Base-by-base conservation (phyloP, 2,113 vertebrate genomes). In the Pedetes capensis region DNA sequence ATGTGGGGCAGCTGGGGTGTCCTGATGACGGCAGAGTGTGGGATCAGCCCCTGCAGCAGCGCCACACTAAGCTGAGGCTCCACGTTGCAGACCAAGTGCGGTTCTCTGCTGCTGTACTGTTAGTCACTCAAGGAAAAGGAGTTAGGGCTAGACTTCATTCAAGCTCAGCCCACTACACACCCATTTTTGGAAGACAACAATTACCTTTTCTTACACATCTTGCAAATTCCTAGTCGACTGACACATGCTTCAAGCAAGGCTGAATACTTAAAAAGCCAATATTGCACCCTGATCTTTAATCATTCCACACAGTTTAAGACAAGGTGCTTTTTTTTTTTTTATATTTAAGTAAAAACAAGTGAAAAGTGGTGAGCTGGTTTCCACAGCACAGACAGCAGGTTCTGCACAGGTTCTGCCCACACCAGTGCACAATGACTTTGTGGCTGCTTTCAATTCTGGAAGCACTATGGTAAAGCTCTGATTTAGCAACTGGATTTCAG, bases 401-500 rank as follows among this genome's bases (percentile, higher is more conserved):
- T 17, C 74, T 87, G 37, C n/a, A 49, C 55, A 74, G 51, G 42
- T 68, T 34, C 1, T 29, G 59, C 53, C 83, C 71, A 55, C 23
- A 10, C 34, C 51, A 39, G 79, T 7, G 37, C 20, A 51, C 18
- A 42, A 13, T 32, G 27, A 87, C 74, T 12, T 29, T 5, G 25
- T 1, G 61, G 37, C 20, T 18, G 44, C 57, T 74, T 47, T 47
- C 18, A 80, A 68, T 18, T 25, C 55, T 6, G 25, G 7, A 59
- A n/a, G 32, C 29, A 37, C 37, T 44, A 47, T 14, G 34, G 16
- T 74, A 88, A 64, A 81, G 69, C 27, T 84, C 51, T 57, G 79
- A 82, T 69, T 87, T 25, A 78, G 44, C 68, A 93, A 81, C 49
- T 80, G 44, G 86, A 78, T 55, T 76, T 87, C 69, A 82, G n/a